Evolutionary conservation across 2,113 vertebrate species (phyloP).

Genomic region (Oncorhynchus clarkii): DNA sequence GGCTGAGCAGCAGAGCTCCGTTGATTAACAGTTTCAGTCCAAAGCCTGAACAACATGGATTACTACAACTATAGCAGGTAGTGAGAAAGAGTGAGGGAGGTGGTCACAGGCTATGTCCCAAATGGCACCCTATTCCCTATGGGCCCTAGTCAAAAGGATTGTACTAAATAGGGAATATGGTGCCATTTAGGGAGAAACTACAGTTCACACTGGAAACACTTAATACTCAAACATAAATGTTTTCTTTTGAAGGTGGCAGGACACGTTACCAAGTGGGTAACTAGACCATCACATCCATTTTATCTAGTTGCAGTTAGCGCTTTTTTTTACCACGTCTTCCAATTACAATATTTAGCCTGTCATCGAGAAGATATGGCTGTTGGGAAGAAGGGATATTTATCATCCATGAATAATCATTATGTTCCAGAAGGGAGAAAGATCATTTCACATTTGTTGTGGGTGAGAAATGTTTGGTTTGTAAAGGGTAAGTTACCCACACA

Average conservation of each 20-base stretch:
- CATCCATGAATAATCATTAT: constrained; percentile 52
- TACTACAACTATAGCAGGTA: neutral
- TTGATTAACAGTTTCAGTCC: constrained; percentile 9
- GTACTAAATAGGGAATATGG: too few relatives aligned
- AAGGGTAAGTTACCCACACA: neutral
- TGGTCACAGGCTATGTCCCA: too few relatives aligned
- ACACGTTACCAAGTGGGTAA: too few relatives aligned
- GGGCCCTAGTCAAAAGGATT: too few relatives aligned
- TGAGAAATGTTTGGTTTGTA: constrained; percentile 9
- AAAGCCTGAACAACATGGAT: constrained; percentile 22
- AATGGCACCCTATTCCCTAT: too few relatives aligned
- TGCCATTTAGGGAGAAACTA: too few relatives aligned
- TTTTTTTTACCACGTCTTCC: too few relatives aligned
- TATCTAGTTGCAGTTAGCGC: too few relatives aligned
- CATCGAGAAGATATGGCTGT: constrained; percentile 38
- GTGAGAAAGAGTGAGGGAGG: neutral
- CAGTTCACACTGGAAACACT: constrained; percentile 35
- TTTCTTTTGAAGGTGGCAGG: constrained; percentile 33
- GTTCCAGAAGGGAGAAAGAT: constrained; percentile 38
- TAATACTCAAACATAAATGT: constrained; percentile 61
- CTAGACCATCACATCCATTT: too few relatives aligned
- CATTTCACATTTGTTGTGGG: constrained; percentile 37
- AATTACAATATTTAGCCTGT: constrained; percentile 62
- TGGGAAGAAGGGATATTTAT: constrained; percentile 43
- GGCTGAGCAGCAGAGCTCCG: too few relatives aligned